Evolutionary conservation across 2,113 vertebrate genomes (phyloP).

Genomic region (Thomomys bottae): DNA sequence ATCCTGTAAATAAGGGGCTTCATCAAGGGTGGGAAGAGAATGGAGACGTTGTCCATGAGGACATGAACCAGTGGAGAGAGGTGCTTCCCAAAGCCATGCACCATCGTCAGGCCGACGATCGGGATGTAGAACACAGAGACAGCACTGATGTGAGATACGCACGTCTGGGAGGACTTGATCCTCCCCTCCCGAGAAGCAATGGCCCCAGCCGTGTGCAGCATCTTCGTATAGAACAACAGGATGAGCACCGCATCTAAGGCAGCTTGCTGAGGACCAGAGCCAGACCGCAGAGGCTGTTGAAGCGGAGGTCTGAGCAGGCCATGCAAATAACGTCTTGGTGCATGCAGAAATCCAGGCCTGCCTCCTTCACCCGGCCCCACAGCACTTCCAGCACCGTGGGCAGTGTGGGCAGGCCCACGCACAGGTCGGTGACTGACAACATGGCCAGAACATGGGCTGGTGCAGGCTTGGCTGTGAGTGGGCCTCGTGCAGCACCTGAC

Average conservation of each 20-base stretch:
- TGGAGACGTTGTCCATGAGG: conserved; percentile 72
- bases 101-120: conserved; percentile 71
- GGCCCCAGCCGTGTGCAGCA: conserved; percentile 53
- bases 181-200: conserved; percentile 52
- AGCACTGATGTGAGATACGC: conserved; percentile 66
- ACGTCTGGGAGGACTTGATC: conserved; percentile 70
- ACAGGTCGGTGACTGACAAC: conserved; percentile 65
- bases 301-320: neutral
- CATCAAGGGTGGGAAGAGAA: conserved; percentile 65
- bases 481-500: conserved; percentile 65
- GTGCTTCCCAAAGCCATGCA: conserved; percentile 67
- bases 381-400: conserved; percentile 32
- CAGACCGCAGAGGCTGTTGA: conserved; percentile 58
- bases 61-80: conserved; percentile 64
- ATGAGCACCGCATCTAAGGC: conserved; percentile 68
- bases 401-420: conserved; percentile 54
- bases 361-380: conserved; percentile 16
- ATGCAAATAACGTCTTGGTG: conserved; percentile 72
- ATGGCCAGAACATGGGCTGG: conserved; percentile 76
- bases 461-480: conserved; percentile 64
- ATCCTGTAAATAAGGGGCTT: conserved; percentile 67
- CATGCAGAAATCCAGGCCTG: conserved; percentile 58
- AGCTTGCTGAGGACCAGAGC: conserved; percentile 39
- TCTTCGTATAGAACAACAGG: conserved; percentile 57
- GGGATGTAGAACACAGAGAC: conserved; percentile 72